Base-by-base conservation (phyloP, 2,113 vertebrate genomes). In the Girardinichthys multiradiatus region DNA sequence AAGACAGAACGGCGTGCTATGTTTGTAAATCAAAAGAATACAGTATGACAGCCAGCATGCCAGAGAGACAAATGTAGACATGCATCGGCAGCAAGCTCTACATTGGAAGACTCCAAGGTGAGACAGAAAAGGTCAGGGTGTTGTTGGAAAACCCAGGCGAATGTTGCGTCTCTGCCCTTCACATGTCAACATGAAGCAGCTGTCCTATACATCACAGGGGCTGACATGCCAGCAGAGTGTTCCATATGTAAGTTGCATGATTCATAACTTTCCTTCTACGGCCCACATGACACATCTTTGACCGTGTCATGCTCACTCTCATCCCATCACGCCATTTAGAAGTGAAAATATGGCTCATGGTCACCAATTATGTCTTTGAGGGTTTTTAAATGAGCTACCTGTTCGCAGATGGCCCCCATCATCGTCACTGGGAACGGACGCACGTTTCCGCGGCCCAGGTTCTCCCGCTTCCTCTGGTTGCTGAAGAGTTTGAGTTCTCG, bases 401-500 rank as follows among this genome's bases (percentile, higher is more conserved):
- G 97, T 62, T 99, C 97, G 1, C 98, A 99, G 83, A 99, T 98
- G 0, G 96, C 97, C 37, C 98, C 98, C 0, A 96, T 98, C 97
- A 99, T 99, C 2, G 97, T 99, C 74, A 99, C 96, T 0, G 98
- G 98, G 83, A 99, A 99, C 0, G 97, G 98, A 0, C 97, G 93
- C 68, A 99, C 96, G 0, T 96, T 99, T 74, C 98, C 98, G 4
- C 98, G 93, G 63, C 98, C 98, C 90, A 99, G 85, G 76, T 98
- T 98, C 86, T 99, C 98, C 2, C 97, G 93, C 75, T 99, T 99
- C 70, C 98, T 95, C 85, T 99, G 98, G 89, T 95, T 97, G 84
- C 98, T 99, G 94, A 99, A 99, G 62, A 99, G 95, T 88, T 98
- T 98, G 64, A 99, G 95, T 86, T 99, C 98, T 70, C 97, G 93